Conservation (phyloP, 1,140 invertebrate genomes). For the Drosophila neocordata region DNA sequence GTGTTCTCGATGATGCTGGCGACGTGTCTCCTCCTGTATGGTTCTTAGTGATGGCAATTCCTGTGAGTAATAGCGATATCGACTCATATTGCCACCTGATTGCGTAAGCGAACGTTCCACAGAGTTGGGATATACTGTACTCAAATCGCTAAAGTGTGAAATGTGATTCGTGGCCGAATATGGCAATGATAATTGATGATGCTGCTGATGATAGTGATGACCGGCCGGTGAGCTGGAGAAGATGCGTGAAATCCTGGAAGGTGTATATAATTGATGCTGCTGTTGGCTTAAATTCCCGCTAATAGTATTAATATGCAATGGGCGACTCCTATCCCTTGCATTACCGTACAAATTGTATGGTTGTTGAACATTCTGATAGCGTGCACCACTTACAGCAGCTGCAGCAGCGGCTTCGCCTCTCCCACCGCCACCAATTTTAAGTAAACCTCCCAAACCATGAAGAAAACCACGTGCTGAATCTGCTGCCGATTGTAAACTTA, state of each 20-base stretch:
- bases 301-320: slow-evolving; percentile 78
- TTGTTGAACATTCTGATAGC: slow-evolving; percentile 76
- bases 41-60: slow-evolving; percentile 89
- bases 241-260: slow-evolving; percentile 85
- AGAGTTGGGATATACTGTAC: slow-evolving; percentile 92
- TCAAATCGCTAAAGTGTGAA: slow-evolving; percentile 90
- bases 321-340: slow-evolving; percentile 47
- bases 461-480: slow-evolving; percentile 74
- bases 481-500: slow-evolving; percentile 85
- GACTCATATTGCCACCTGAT: slow-evolving; percentile 82
- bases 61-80: slow-evolving; percentile 88
- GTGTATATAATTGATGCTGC: slow-evolving; percentile 82
- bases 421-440: slow-evolving; percentile 60
- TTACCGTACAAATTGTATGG: slow-evolving; percentile 59
- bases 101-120: slow-evolving; percentile 90
- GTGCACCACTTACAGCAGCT: slow-evolving; percentile 47
- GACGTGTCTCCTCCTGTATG: slow-evolving; percentile 87
- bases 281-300: slow-evolving; percentile 61
- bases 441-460: slow-evolving; percentile 66
- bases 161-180: not conserved
- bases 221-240: slow-evolving; percentile 87
- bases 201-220: slow-evolving; percentile 39
- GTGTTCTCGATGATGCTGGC: slow-evolving; percentile 58
- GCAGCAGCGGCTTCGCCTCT: not conserved
- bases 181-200: slow-evolving; percentile 83